Conservation (phyloP, 2,888 invertebrate genomes). For the Eupeodes luniger region DNA sequence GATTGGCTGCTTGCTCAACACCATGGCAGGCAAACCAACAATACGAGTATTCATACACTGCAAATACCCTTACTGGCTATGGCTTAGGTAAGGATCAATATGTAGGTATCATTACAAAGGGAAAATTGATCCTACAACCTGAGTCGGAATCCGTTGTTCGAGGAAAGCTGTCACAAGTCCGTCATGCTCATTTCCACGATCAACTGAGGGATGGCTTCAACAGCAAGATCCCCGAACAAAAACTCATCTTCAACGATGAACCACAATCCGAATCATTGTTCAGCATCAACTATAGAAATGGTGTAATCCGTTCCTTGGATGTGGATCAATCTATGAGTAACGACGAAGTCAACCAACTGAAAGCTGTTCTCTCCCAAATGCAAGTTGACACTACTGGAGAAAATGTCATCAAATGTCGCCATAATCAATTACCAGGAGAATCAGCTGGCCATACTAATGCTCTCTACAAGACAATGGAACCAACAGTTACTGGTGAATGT, state of each 20-base stretch:
- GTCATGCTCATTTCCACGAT: slow-evolving; percentile 86
- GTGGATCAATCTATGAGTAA: slow-evolving; percentile 86
- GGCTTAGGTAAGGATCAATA: slow-evolving; percentile 86
- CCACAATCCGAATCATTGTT: slow-evolving; percentile 86
- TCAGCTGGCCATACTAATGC: slow-evolving; percentile 85
- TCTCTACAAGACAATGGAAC: slow-evolving; percentile 89
- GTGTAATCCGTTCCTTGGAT: slow-evolving; percentile 86
- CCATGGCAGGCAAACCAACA: slow-evolving; percentile 71
- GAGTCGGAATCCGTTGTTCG: slow-evolving; percentile 84
- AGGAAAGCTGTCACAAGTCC: slow-evolving; percentile 85
- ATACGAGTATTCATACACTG: slow-evolving; percentile 82
- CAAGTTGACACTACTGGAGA: slow-evolving; percentile 87
- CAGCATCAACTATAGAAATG: slow-evolving; percentile 87
- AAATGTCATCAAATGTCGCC: slow-evolving; percentile 85
- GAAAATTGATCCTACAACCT: slow-evolving; percentile 86
- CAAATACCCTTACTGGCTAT: slow-evolving; percentile 86
- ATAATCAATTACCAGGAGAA: slow-evolving; percentile 85
- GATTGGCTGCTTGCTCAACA: slow-evolving; percentile 30
- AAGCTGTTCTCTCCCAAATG: slow-evolving; percentile 88
- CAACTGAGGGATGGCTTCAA: slow-evolving; percentile 85
- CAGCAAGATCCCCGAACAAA: slow-evolving; percentile 84
- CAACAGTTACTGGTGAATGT: slow-evolving; percentile 89
- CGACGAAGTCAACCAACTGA: slow-evolving; percentile 89
- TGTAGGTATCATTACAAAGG: slow-evolving; percentile 86
- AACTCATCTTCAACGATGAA: slow-evolving; percentile 84